phyloP scores from a whole-genome alignment of 2,888 invertebrate species.

The Hesperia comma region DNA sequence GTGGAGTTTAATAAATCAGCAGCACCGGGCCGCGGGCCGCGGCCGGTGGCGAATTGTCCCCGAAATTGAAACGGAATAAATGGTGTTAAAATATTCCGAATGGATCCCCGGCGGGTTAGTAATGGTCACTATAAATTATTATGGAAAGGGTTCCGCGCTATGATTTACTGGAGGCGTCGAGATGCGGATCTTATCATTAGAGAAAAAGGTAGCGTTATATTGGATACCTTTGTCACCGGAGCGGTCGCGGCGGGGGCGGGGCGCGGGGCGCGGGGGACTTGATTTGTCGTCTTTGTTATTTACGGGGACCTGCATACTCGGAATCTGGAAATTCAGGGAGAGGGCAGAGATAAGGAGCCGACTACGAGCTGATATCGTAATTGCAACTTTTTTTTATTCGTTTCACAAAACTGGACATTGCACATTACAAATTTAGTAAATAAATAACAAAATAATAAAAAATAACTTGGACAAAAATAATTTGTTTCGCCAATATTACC shows the following conservation, averaged over 20 bases:
- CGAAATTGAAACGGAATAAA: slow-evolving; percentile 30
- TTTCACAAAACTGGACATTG: no score
- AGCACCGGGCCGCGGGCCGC: slow-evolving; percentile 9
- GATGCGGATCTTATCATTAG: slow-evolving; percentile 18
- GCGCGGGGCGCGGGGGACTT: neutral
- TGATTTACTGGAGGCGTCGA: slow-evolving; percentile 5
- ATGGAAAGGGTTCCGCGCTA: slow-evolving; percentile 15
- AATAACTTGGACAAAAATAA: no score
- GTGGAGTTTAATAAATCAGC: slow-evolving; percentile 30
- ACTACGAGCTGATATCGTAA: no score
- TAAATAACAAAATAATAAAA: no score
- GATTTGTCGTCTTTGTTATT: slow-evolving; percentile 32
- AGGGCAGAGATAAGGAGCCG: no score
- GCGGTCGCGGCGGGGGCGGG: neutral
- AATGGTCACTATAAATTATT: slow-evolving; percentile 20
- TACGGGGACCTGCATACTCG: neutral
- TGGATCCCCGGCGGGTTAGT: slow-evolving; percentile 10
- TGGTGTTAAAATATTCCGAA: slow-evolving; percentile 31
- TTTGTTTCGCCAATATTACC: no score
- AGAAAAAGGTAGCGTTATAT: slow-evolving; percentile 20
- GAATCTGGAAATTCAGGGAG: no score
- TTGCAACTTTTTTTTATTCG: no score
- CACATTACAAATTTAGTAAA: no score
- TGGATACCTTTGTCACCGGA: slow-evolving; percentile 11
- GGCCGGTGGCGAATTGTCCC: slow-evolving; percentile 21